Evolutionary conservation across 2,113 vertebrate genomes (phyloP).

Genomic region (Sinosuthora webbiana): DNA sequence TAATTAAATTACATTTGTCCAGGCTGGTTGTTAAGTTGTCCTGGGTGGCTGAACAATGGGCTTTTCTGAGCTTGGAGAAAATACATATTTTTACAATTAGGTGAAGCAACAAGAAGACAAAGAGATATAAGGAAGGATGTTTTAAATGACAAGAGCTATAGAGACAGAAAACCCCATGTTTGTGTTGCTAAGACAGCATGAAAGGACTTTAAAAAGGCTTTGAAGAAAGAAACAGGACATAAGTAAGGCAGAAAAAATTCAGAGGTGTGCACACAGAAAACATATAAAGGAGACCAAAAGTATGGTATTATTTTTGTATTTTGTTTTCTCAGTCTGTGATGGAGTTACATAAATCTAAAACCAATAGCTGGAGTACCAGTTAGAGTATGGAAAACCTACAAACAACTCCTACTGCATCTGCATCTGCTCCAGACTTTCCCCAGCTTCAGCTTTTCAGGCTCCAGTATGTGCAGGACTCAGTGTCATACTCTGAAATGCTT

Average conservation of each 20-base stretch:
- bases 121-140: neutral
- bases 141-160: conserved; percentile 16
- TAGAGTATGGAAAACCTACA: neutral
- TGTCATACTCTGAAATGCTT: neutral
- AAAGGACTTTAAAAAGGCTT: neutral
- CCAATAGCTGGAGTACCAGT: neutral
- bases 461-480: neutral
- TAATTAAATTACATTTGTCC: conserved; percentile 64
- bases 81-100: conserved; percentile 53
- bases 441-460: neutral
- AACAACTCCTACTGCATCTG: neutral
- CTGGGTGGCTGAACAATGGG: conserved; percentile 47
- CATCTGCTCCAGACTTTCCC: neutral
- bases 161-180: neutral
- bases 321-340: neutral
- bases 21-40: conserved; percentile 40
- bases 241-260: neutral
- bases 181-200: neutral
- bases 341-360: neutral
- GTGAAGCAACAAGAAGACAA: conserved; percentile 38
- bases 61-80: conserved; percentile 33
- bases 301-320: neutral
- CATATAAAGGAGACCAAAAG: neutral
- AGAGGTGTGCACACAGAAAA: neutral
- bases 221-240: neutral